Conservation (phyloP, 2,113 vertebrate species). For the Monarcha castaneiventris region DNA sequence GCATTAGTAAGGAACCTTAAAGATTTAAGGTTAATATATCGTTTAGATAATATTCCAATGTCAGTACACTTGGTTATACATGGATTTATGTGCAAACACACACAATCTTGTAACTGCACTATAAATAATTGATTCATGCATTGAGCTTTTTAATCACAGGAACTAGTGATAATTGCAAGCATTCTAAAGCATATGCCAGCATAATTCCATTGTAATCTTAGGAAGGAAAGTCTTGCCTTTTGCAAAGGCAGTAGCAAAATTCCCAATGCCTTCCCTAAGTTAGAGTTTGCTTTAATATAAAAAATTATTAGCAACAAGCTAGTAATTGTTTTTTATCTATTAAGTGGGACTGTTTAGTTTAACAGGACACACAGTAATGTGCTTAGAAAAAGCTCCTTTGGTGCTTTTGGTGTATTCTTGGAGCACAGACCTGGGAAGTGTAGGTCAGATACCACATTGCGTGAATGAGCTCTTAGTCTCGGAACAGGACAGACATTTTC, state of each 20-base stretch:
- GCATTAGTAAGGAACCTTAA: background rate
- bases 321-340: background rate
- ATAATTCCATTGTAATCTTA: background rate
- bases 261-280: background rate
- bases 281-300: background rate
- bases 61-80: background rate
- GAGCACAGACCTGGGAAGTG: background rate
- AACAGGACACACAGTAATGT: background rate
- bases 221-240: background rate
- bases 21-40: background rate
- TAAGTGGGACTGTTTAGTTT: background rate
- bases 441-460: background rate
- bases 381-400: background rate
- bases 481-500: background rate
- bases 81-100: background rate
- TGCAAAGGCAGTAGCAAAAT: background rate
- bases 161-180: background rate
- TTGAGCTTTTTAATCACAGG: background rate
- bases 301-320: background rate
- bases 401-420: background rate
- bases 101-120: background rate
- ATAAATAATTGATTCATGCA: background rate
- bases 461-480: background rate
- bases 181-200: background rate
- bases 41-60: background rate